phyloP scores from a whole-genome alignment of 2,797 vertebrate genomes.

The Enteromius treurensis region DNA sequence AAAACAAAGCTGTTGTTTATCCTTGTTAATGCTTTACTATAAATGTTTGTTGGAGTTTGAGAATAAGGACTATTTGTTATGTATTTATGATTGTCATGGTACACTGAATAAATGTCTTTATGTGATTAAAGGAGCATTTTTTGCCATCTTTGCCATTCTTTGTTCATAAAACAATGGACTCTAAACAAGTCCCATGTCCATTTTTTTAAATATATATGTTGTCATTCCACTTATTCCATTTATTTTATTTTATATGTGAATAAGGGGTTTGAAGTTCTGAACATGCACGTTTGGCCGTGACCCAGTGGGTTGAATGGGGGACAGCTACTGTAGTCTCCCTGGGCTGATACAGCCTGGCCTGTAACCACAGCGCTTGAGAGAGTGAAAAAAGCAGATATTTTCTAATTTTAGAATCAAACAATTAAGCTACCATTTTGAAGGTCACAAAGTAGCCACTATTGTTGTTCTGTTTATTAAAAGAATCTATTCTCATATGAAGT shows the following conservation, averaged over 20 bases:
- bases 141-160: slow-evolving; percentile 64
- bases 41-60: slow-evolving; percentile 61
- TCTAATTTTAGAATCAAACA: slow-evolving; percentile 43
- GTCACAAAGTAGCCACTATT: slow-evolving; percentile 26
- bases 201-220: neutral
- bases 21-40: slow-evolving; percentile 47
- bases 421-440: slow-evolving; percentile 24
- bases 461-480: slow-evolving; percentile 24
- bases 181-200: slow-evolving; percentile 50
- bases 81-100: slow-evolving; percentile 62
- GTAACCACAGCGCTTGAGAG: slow-evolving; percentile 3
- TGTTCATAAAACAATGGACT: slow-evolving; percentile 70
- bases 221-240: neutral
- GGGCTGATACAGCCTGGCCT: slow-evolving; percentile 12
- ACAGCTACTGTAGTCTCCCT: slow-evolving; percentile 14
- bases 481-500: slow-evolving; percentile 20
- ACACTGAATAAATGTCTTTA: slow-evolving; percentile 63
- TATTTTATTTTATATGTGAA: too few relatives aligned
- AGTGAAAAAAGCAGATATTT: slow-evolving; percentile 1
- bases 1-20: slow-evolving; percentile 27
- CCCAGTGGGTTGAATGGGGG: slow-evolving; percentile 32
- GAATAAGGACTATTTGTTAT: slow-evolving; percentile 68
- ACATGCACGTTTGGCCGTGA: neutral
- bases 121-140: slow-evolving; percentile 67
- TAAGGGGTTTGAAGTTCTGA: neutral